Evolutionary conservation across 1,140 invertebrate genomes (phyloP), one percentile per base, ranked within the genome.

Genomic region (Piezodorus guildinii): DNA sequence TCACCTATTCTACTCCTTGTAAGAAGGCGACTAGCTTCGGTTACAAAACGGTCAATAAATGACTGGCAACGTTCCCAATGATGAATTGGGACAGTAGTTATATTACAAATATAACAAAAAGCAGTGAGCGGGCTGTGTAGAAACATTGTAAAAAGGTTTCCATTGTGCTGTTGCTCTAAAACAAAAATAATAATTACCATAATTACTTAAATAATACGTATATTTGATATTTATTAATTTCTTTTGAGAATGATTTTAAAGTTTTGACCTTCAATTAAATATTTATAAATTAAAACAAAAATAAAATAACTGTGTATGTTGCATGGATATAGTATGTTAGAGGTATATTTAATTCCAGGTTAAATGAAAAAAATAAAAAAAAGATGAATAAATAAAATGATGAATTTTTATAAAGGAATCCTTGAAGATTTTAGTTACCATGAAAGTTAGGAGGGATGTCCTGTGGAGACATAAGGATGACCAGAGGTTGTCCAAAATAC

Each of bases 81-180:
- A 67, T 87, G 83, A 69, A 94, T 83, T 27, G 89, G 85, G 63
- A 96, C 84, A 70, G 85, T 90, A 63, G 84, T 83, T 54, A 96
- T 84, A 73, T 93, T 93, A 73, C 91, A 94, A 71, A 93, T 86
- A 75, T 90, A 88, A 78, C 92, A 96, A 73, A 97, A 86, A 59
- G 91, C 95, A 70, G 90, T 90, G 69, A 97, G 78, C 44, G 94
- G 94, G 71, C 88, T 91, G 76, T 96, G 92, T 62, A 98, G 83
- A 78, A 96, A 98, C 70, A 97, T 78, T 27, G 94, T 96, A 76
- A 97, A 96, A 64, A 98, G 77, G 71, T 87, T 94, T 54, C 95
- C 95, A 72, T 93, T 90, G 73, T 90, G 86, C 72, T 91, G 86
- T 70, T 91, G 84, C 77, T 95, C 93, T 86, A 81, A 70, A 77